These are phyloP conservation scores for Bos javanicus DNA, from an alignment of 2,113 vertebrate genomes.

Conservation along the genomic window DNA sequence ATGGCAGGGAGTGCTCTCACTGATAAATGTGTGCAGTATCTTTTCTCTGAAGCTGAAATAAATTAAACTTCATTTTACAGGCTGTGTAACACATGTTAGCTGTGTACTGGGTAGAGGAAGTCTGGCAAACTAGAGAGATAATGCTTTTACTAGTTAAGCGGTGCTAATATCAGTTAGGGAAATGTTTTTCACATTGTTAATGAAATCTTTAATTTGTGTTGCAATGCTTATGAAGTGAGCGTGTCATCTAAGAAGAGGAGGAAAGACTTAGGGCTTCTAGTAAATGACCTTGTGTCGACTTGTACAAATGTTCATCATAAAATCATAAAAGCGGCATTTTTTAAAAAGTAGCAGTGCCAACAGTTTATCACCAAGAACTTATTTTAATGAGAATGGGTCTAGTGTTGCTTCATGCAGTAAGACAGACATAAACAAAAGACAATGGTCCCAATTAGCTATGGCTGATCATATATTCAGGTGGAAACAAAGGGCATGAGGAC, in stretches of 20 bases:
- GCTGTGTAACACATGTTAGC: not conserved
- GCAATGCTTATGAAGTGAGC: not conserved
- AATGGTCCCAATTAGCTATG: not conserved
- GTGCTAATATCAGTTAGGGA: not conserved
- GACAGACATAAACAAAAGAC: constrained; percentile 52
- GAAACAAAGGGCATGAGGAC: not conserved
- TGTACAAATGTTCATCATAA: not conserved
- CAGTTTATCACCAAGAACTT: constrained; percentile 3
- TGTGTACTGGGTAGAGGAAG: not conserved
- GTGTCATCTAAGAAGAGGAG: constrained; percentile 2
- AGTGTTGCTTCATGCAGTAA: constrained; percentile 36
- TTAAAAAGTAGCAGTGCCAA: constrained; percentile 32
- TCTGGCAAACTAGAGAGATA: not conserved
- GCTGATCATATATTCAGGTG: not conserved
- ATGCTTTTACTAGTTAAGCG: not conserved
- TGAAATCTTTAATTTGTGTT: not conserved
- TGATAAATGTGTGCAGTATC: not conserved
- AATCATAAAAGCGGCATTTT: not conserved
- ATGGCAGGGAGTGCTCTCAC: constrained; percentile 14
- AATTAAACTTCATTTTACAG: constrained; percentile 32
- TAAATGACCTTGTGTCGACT: not conserved
- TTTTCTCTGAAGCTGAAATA: constrained; percentile 12
- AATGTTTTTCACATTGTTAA: not conserved
- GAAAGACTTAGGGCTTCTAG: not conserved
- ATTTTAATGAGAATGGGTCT: constrained; percentile 22